A percentile compares a stretch with the other conserved stretches of the same genome.
Evolutionary conservation across 2,888 invertebrate genomes (phyloP).

Genomic region (Lamellibrachia satsuma): DNA sequence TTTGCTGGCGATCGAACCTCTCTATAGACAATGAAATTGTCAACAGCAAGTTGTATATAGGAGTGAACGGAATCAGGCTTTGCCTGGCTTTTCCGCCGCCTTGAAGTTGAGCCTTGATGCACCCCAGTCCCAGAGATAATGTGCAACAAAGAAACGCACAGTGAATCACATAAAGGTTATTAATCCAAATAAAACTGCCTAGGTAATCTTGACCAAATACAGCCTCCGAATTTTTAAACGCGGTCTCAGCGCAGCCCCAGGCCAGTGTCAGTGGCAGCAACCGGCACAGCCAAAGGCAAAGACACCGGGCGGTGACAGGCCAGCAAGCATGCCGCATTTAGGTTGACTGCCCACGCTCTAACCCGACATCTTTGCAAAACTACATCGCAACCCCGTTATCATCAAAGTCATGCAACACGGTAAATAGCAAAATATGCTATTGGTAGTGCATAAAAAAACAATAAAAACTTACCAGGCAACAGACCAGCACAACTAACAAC

Average conservation of each 20-base stretch:
- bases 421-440: background rate
- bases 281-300: background rate
- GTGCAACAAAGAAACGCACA: no score
- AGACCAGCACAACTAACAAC: background rate
- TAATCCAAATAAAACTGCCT: background rate
- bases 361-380: background rate
- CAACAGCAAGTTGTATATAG: no score
- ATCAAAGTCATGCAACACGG: background rate
- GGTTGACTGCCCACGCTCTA: background rate
- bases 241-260: background rate
- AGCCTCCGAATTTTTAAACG: background rate
- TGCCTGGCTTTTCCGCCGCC: no score
- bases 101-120: no score
- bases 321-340: background rate
- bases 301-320: background rate
- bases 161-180: background rate
- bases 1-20: no score
- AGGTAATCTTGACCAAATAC: background rate
- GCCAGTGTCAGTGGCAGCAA: background rate
- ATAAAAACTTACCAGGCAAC: conserved; percentile 6
- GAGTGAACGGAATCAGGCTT: no score
- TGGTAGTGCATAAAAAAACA: background rate
- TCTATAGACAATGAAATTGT: no score
- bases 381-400: background rate
- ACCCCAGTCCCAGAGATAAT: no score